Percentiles rank a stretch among this genome's conserved stretches.
phyloP scores from a whole-genome alignment of 37 sponge, comb jelly and placozoan species.

The Spongia lamella region DNA sequence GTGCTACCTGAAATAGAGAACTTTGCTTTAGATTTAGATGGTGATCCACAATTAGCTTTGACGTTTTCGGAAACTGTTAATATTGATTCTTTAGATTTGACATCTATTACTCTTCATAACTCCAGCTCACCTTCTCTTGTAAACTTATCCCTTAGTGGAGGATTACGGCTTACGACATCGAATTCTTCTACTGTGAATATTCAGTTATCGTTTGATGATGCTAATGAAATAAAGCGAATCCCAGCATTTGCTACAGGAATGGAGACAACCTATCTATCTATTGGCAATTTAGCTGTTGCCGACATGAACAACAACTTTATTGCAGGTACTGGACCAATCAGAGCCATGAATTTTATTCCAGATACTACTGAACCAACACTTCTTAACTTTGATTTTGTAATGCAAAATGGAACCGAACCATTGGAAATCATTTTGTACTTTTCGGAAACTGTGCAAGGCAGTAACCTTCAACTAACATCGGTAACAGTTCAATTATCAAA shows the following conservation, averaged over 20 bases:
- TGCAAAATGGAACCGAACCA: conserved; percentile 75
- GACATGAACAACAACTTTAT: conserved; percentile 69
- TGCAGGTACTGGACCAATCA: neutral
- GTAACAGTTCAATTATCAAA: conserved; percentile 56
- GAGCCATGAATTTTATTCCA: conserved; percentile 1
- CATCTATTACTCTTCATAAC: conserved; percentile 51
- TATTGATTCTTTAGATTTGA: conserved; percentile 33
- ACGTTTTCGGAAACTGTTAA: conserved; percentile 83
- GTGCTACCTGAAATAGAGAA: conserved; percentile 48
- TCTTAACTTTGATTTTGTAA: conserved; percentile 72
- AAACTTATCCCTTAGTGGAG: conserved; percentile 62
- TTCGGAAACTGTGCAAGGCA: conserved; percentile 79
- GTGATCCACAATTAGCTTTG: conserved; percentile 43
- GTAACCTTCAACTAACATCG: conserved; percentile 2
- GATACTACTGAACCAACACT: conserved; percentile 70
- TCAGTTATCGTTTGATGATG: conserved; percentile 63
- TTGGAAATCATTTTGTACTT: conserved; percentile 72
- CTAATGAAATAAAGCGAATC: conserved; percentile 62
- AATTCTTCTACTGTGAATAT: conserved; percentile 46
- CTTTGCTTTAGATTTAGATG: conserved; percentile 66
- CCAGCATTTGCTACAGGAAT: conserved; percentile 23
- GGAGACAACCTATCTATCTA: conserved; percentile 49
- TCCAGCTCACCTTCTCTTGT: conserved; percentile 17
- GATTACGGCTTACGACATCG: conserved; percentile 33
- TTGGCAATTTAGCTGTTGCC: conserved; percentile 46